phyloP scores from a whole-genome alignment of 2,797 vertebrate species.

The Micrastur ruficollis region DNA sequence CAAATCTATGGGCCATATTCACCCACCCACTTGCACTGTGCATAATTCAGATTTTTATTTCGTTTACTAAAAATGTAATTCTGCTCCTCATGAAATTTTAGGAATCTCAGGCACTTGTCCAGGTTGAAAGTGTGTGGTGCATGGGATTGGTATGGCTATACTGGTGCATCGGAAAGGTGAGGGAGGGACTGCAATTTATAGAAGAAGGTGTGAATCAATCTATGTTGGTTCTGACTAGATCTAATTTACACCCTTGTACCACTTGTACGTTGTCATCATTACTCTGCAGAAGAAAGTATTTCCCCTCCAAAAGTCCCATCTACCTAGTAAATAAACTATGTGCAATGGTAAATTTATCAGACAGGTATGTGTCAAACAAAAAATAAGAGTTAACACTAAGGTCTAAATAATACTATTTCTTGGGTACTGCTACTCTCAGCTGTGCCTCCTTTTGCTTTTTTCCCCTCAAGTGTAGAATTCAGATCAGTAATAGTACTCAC shows the following conservation, averaged over 20 bases:
- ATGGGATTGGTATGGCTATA: neutral
- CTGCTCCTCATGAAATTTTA: constrained; percentile 7
- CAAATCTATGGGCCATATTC: constrained; percentile 40
- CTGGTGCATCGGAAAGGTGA: neutral
- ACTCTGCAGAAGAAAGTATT: neutral
- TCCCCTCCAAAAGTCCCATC: accelerated
- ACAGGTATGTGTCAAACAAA: neutral
- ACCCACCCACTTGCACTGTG: neutral
- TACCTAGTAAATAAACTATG: neutral
- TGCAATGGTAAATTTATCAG: neutral
- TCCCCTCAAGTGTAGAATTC: neutral
- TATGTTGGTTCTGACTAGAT: neutral
- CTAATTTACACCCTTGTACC: neutral
- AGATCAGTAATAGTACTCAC: neutral
- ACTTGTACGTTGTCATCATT: neutral
- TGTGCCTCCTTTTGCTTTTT: neutral
- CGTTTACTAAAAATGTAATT: constrained; percentile 14
- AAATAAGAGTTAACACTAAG: neutral
- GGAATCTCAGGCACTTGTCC: constrained; percentile 30
- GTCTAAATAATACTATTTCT: neutral
- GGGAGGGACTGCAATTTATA: neutral
- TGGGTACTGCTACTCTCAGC: neutral
- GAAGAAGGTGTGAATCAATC: neutral
- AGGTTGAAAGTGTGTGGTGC: neutral
- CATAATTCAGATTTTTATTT: constrained; percentile 49